These are phyloP conservation scores for Lydus trimaculatus DNA, from an alignment of 2,888 invertebrate species.

Conservation along the genomic window DNA sequence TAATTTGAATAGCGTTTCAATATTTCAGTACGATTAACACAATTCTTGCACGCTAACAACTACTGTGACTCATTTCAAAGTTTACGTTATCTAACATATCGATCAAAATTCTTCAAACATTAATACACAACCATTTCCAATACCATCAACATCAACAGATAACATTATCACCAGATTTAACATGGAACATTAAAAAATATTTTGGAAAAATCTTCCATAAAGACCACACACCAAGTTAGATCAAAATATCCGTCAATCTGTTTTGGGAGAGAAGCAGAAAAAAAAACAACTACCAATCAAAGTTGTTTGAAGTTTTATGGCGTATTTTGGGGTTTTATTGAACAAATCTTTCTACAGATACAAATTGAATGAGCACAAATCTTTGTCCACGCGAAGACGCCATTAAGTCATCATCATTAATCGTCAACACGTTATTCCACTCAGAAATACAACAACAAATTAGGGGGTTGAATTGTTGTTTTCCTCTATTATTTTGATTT, in stretches of 20 bases:
- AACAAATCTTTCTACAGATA: no score
- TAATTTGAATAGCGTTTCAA: conserved; percentile 20
- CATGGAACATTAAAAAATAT: background rate
- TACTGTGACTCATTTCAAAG: conserved; percentile 8
- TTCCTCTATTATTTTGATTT: background rate
- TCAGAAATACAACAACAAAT: background rate
- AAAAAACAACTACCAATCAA: background rate
- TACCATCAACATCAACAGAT: background rate
- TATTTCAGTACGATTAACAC: conserved; percentile 16
- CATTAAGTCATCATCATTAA: background rate
- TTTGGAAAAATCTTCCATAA: background rate
- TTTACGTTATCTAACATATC: background rate
- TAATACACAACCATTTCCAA: background rate
- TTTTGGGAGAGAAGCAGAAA: no score
- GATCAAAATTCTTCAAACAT: background rate
- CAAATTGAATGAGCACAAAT: no score
- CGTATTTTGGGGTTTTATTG: no score
- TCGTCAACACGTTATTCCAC: background rate
- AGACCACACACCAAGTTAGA: background rate
- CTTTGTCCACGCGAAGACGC: background rate
- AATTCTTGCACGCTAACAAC: conserved; percentile 1
- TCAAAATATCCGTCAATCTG: background rate
- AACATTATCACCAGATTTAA: background rate
- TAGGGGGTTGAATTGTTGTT: background rate
- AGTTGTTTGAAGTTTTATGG: no score